A percentile compares a stretch with the other conserved stretches of the same genome.
Conservation (phyloP, 1,140 invertebrate species). For the Nephila pilipes region DNA sequence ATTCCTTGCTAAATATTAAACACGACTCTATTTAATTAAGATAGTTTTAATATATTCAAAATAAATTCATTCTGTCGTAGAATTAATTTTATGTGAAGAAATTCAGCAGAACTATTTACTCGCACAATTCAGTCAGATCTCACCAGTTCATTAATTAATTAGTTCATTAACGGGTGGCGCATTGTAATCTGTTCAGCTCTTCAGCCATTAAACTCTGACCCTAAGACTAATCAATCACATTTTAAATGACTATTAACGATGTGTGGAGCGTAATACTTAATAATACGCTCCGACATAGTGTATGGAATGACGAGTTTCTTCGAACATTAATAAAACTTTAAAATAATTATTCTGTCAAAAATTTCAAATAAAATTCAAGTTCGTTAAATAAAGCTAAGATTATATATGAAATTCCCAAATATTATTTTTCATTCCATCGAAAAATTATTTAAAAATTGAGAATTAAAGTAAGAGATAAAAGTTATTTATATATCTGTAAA, state of each 20-base stretch:
- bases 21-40: not conserved
- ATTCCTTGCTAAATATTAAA: not conserved
- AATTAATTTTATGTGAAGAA: slow-evolving; percentile 26
- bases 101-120: slow-evolving; percentile 29
- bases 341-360: not conserved
- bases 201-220: slow-evolving; percentile 27
- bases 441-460: no score
- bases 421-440: no score
- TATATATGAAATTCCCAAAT: no score
- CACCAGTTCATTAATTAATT: slow-evolving; percentile 39
- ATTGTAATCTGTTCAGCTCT: slow-evolving; percentile 31
- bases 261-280: slow-evolving; percentile 4
- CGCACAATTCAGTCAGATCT: not conserved
- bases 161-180: slow-evolving; percentile 25
- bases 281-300: not conserved
- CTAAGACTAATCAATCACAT: slow-evolving; percentile 26
- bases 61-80: not conserved
- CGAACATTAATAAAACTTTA: not conserved
- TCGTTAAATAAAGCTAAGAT: no score
- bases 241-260: slow-evolving; percentile 36
- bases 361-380: not conserved
- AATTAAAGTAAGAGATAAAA: no score
- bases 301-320: slow-evolving; percentile 32
- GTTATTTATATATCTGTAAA: no score
- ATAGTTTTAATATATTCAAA: not conserved